Conservation (phyloP, 1,140 invertebrate genomes). For the Papilio helenus region DNA sequence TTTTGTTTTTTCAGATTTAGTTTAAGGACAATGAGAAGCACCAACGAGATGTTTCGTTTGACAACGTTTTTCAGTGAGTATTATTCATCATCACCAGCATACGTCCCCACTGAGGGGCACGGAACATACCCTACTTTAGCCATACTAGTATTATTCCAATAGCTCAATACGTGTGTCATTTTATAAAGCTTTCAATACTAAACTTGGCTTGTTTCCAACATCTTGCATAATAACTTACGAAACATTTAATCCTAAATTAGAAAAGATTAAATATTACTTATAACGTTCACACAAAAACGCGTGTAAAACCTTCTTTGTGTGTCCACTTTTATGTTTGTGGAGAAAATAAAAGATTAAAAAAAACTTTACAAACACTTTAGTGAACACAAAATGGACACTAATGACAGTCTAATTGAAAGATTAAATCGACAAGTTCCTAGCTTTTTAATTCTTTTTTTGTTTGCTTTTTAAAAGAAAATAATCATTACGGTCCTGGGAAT, state of each 20-base stretch:
- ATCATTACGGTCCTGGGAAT: too few species aligned
- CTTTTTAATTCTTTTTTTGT: neutral
- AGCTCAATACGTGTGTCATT: neutral
- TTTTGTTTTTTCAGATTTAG: constrained; percentile 67
- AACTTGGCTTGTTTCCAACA: neutral
- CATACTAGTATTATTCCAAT: neutral
- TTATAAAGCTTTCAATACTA: constrained; percentile 22
- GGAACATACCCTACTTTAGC: too few species aligned
- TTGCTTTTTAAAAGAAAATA: neutral
- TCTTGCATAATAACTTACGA: neutral
- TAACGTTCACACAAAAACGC: neutral
- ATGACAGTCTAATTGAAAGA: constrained; percentile 11
- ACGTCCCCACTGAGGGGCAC: too few species aligned
- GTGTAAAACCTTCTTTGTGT: neutral
- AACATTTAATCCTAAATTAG: constrained; percentile 5
- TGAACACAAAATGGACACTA: neutral
- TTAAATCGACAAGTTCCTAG: neutral
- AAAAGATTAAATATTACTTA: neutral
- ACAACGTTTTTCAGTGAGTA: constrained; percentile 75
- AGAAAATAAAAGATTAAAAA: neutral
- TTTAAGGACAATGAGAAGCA: constrained; percentile 58
- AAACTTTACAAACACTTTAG: neutral
- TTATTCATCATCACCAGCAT: neutral
- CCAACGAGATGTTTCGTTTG: constrained; percentile 76
- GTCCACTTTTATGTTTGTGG: neutral